These are phyloP conservation scores for Mus caroli DNA, from an alignment of 2,797 vertebrate species.

Conservation along the genomic window DNA sequence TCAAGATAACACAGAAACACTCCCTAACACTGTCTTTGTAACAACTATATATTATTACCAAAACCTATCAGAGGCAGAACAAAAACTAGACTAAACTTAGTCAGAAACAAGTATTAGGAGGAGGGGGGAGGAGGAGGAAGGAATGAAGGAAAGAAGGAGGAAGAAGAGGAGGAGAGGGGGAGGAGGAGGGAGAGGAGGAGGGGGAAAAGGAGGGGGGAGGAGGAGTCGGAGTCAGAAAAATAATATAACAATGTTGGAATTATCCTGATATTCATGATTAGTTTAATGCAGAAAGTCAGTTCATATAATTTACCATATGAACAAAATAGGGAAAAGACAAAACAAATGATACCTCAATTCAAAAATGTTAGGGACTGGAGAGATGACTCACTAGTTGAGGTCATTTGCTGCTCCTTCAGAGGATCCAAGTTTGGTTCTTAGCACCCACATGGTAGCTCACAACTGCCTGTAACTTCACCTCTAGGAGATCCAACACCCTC, in stretches of 20 bases:
- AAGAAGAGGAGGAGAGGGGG: too few species aligned
- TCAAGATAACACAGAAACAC: not conserved
- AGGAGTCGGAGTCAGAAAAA: not conserved
- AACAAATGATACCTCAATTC: conserved; percentile 15
- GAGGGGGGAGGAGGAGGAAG: fast-evolving
- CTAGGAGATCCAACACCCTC: not conserved
- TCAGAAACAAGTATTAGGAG: not conserved
- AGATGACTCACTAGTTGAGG: not conserved
- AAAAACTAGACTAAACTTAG: not conserved
- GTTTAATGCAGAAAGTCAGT: conserved; percentile 30
- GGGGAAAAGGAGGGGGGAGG: too few species aligned
- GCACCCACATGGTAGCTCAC: not conserved
- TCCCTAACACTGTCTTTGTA: not conserved
- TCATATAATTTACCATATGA: not conserved
- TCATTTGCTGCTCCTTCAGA: not conserved
- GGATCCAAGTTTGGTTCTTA: not conserved
- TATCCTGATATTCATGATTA: not conserved
- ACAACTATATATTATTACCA: not conserved
- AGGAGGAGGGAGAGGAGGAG: too few species aligned
- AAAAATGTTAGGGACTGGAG: conserved; percentile 3
- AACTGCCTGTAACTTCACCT: not conserved
- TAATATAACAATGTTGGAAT: not conserved
- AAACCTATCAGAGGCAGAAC: conserved; percentile 37
- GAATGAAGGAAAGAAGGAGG: too few species aligned
- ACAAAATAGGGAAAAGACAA: conserved; percentile 20